phyloP scores from a whole-genome alignment of 2,113 vertebrate genomes.

The Prietella phreatophila region DNA sequence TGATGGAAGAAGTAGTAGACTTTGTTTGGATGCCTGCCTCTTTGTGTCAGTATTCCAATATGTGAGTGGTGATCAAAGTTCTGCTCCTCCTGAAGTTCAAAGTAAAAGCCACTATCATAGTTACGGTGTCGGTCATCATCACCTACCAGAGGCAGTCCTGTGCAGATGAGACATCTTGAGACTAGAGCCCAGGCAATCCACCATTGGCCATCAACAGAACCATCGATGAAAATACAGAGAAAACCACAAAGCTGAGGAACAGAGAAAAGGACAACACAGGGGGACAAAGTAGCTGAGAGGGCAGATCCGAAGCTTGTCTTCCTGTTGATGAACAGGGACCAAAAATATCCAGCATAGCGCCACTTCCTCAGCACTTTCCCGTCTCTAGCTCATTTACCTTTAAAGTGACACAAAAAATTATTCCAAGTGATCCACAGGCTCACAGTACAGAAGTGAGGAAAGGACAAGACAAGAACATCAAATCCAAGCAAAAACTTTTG shows the following conservation, averaged over 20 bases:
- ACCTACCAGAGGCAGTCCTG: conserved; percentile 59
- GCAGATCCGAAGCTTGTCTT: conserved; percentile 29
- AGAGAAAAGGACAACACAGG: not conserved
- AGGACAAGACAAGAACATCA: not conserved
- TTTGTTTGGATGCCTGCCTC: conserved; percentile 3
- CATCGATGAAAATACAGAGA: not conserved
- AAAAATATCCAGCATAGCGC: conserved; percentile 55
- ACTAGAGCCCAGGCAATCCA: conserved; percentile 56
- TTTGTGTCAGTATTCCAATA: conserved; percentile 13
- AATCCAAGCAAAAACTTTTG: not conserved
- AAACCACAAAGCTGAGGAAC: not conserved
- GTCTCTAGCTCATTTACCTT: conserved; percentile 28
- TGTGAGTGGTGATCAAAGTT: conserved; percentile 4
- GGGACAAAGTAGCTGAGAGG: conserved; percentile 31
- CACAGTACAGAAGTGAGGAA: not conserved
- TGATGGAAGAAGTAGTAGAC: not conserved
- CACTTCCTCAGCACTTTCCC: conserved; percentile 42
- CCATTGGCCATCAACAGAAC: conserved; percentile 33
- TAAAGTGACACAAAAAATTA: not conserved
- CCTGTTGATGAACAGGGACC: conserved; percentile 39
- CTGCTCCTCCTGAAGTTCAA: conserved; percentile 9
- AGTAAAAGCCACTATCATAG: conserved; percentile 8
- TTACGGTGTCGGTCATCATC: conserved; percentile 31
- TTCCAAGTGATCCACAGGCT: not conserved
- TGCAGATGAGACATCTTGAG: conserved; percentile 51